Percentiles rank a stretch among this genome's conserved stretches.
phyloP scores from a whole-genome alignment of 2,797 vertebrate genomes.

The Eleutherodactylus coqui region DNA sequence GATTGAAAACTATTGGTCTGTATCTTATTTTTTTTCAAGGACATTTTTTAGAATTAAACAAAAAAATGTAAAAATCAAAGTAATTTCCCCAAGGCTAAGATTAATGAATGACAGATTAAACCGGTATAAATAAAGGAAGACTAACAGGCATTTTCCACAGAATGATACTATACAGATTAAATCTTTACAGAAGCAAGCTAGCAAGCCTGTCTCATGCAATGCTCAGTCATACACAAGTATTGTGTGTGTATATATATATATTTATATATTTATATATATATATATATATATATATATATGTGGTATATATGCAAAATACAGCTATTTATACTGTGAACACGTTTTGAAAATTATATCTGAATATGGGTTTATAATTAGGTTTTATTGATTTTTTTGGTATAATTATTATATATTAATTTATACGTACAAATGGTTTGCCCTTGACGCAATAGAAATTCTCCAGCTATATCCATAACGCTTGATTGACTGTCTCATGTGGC shows the following conservation, averaged over 20 bases:
- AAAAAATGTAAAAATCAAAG: slow-evolving; percentile 75
- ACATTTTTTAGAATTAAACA: slow-evolving; percentile 70
- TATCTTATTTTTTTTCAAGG: slow-evolving; percentile 75
- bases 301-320: no score
- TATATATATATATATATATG: not conserved
- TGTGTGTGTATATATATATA: not conserved
- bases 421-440: slow-evolving; percentile 55
- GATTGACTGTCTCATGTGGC: slow-evolving; percentile 73
- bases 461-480: slow-evolving; percentile 70
- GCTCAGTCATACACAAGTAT: slow-evolving; percentile 56
- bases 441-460: slow-evolving; percentile 67
- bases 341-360: not conserved
- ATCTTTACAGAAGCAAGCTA: slow-evolving; percentile 70
- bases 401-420: not conserved
- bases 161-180: slow-evolving; percentile 73
- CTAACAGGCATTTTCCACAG: slow-evolving; percentile 74
- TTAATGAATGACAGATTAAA: slow-evolving; percentile 74
- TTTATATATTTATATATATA: not conserved
- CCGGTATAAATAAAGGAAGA: slow-evolving; percentile 75
- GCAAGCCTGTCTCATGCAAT: slow-evolving; percentile 66
- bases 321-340: no score
- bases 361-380: not conserved
- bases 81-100: slow-evolving; percentile 77
- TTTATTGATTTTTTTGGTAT: not conserved
- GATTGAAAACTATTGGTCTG: slow-evolving; percentile 70